A percentile compares a stretch with the other conserved stretches of the same genome.
Evolutionary conservation across 2,113 vertebrate genomes (phyloP).

Genomic region (Sapajus apella): DNA sequence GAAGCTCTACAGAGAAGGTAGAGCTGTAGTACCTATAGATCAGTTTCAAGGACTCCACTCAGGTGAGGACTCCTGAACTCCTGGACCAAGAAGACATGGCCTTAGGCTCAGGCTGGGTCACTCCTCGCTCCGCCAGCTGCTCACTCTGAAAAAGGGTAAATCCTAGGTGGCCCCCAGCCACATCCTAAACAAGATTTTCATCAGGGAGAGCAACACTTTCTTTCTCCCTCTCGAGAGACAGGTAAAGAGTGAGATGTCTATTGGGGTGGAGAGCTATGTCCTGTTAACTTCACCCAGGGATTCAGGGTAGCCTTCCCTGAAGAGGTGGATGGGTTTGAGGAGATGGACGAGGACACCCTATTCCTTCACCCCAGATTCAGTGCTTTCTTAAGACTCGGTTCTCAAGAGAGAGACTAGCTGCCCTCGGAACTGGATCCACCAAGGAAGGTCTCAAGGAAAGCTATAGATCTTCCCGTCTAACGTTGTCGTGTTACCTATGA

Average conservation of each 20-base stretch:
- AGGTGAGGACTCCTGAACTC: neutral
- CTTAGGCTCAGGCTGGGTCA: neutral
- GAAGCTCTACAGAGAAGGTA: too few relatives aligned
- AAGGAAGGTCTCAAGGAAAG: neutral
- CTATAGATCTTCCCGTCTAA: neutral
- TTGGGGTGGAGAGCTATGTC: neutral
- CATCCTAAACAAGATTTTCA: neutral
- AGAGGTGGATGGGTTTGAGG: neutral
- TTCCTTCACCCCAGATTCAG: neutral
- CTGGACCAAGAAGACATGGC: neutral
- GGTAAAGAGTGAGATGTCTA: neutral
- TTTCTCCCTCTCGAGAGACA: neutral
- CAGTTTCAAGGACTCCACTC: neutral
- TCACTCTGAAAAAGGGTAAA: neutral
- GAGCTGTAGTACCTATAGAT: fast-evolving
- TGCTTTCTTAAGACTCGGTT: neutral
- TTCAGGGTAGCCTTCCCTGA: neutral
- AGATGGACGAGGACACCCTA: neutral
- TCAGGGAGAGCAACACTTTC: neutral
- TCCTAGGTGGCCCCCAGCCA: neutral
- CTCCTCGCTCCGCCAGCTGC: neutral
- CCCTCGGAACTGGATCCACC: neutral
- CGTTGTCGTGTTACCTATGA: neutral
- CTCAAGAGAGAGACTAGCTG: neutral
- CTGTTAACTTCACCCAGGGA: neutral